Evolutionary conservation across 2,888 invertebrate genomes (phyloP), one percentile per base, ranked within the genome.

Genomic region (Ormyrus labotus): DNA sequence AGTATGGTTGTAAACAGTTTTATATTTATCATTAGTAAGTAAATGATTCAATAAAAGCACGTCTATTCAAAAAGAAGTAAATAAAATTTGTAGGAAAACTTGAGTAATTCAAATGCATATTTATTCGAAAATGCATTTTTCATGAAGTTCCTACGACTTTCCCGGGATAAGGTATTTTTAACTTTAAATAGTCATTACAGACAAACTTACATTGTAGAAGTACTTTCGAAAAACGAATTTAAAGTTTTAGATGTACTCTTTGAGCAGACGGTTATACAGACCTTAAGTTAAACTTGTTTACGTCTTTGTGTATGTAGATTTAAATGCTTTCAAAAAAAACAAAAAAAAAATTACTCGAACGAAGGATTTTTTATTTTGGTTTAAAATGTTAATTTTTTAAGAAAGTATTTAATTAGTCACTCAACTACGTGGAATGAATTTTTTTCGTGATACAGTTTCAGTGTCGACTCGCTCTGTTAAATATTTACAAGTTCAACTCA

Each of bases 231-330:
- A 71, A 78, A 48, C 60, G 78, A 60, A 71, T 78, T 64, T 60
- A 51, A 77, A 63, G 55, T 78, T 78, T 70, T 77, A 63, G 55
- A 63, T 76, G 47, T 61, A 61, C 63, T n/a, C 63, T 63, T 63
- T 47, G 47, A 19, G 60, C 8, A 34, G 10, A 61, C 34, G 34
- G 34, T 34, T n/a, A 51, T 3, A 19, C 19, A 19, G 19, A 53
- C 9, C 51, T 67, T 6, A 9, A 53, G 11, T 13, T 58, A 45
- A 9, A 19, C 53, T 48, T 55, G 19, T 69, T 53, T 58, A 58
- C 58, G 8, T 58, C 50, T 53, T 2, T 6, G 2, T 48, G 48
- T 48, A 19, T 19, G 57, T 69, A 58, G 47, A 34, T 55, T 65
- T 50, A 50, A 65, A 65, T 50, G 7, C 10, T 57, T 57, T 6